These are phyloP conservation scores for Cassiopea xamachana DNA, from an alignment of 30 jellyfish, hydroid and myxozoan species.

Conservation along the genomic window DNA sequence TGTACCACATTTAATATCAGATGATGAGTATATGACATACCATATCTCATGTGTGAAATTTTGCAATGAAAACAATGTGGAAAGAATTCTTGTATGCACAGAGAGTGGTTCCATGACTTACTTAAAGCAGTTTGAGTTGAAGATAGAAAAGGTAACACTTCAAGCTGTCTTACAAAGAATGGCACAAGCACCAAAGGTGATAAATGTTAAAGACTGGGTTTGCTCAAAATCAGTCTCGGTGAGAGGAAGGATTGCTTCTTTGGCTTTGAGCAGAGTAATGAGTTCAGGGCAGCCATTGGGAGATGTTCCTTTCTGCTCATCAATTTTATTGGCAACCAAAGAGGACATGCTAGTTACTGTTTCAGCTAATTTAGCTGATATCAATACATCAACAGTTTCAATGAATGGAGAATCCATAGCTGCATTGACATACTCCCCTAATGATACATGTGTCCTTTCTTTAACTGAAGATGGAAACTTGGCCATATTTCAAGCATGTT, in stretches of 20 bases:
- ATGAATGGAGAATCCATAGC: constrained; percentile 35
- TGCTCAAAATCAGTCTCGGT: constrained; percentile 33
- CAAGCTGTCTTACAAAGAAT: constrained; percentile 75
- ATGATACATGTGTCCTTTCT: constrained; percentile 69
- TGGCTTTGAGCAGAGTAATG: constrained; percentile 22
- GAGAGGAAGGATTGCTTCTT: constrained; percentile 20
- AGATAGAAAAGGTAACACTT: constrained; percentile 62
- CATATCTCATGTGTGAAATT: constrained; percentile 56
- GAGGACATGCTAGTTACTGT: constrained; percentile 32
- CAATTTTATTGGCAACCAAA: constrained; percentile 18
- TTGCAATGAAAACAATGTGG: constrained; percentile 46
- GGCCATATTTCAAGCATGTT: constrained; percentile 19
- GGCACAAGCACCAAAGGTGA: constrained; percentile 50
- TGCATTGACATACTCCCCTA: constrained; percentile 69
- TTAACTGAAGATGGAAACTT: constrained; percentile 65
- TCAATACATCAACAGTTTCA: neutral
- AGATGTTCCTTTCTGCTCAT: constrained; percentile 28
- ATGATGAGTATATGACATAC: constrained; percentile 45
- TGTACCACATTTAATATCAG: constrained; percentile 67
- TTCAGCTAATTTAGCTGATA: constrained; percentile 25
- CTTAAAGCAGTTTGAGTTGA: constrained; percentile 68
- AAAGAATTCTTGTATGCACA: constrained; percentile 60
- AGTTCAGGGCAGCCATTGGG: neutral
- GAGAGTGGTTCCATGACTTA: constrained; percentile 53
- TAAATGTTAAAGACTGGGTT: constrained; percentile 44